These are phyloP conservation scores for Ispidina lecontei DNA, from an alignment of 2,797 vertebrate species.

Conservation along the genomic window DNA sequence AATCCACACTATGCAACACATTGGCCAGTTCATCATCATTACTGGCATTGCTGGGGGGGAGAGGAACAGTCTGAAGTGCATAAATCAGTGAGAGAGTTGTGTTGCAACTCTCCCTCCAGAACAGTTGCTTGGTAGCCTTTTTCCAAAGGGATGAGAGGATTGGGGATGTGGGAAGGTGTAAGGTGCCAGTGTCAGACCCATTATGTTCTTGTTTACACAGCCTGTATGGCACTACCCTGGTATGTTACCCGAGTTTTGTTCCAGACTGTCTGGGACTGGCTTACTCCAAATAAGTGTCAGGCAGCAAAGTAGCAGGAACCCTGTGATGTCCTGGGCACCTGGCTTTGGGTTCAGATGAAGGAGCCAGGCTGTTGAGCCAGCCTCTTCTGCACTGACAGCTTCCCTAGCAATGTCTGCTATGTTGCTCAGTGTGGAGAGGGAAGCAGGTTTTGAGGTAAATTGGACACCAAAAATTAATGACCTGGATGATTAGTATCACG, in stretches of 20 bases:
- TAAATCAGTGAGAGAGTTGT: neutral
- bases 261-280: neutral
- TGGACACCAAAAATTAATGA: constrained; percentile 3
- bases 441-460: neutral
- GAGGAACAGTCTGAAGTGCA: neutral
- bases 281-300: neutral
- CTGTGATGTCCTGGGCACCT: neutral
- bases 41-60: no score
- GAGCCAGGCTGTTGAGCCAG: neutral
- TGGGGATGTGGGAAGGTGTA: neutral
- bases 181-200: neutral
- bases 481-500: constrained; percentile 10
- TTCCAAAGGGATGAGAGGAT: neutral
- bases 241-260: neutral
- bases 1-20: neutral
- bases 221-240: neutral
- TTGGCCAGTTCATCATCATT: neutral
- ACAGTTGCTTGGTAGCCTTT: neutral
- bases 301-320: neutral
- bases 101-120: neutral
- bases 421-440: neutral
- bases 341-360: neutral
- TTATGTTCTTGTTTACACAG: neutral
- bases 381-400: neutral
- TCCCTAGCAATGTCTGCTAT: neutral